Percentiles rank a stretch among this genome's conserved stretches.
Conservation (phyloP, 2,113 vertebrate genomes). For the Aptenodytes forsteri region DNA sequence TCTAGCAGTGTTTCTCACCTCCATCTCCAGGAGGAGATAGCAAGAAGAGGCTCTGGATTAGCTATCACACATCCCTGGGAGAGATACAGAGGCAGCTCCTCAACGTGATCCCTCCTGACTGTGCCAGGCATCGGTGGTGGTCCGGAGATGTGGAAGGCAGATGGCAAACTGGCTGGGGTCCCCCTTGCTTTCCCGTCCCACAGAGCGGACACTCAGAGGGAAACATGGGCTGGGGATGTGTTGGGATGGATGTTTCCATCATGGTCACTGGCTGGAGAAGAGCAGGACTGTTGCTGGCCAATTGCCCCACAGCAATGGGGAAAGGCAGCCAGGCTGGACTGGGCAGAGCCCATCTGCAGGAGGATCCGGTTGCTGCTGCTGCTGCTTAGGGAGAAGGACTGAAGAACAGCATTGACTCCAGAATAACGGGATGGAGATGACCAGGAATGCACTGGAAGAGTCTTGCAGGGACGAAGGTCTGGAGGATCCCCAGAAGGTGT, state of each 20-base stretch:
- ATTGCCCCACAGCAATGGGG: neutral
- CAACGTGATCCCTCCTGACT: accelerated
- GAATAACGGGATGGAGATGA: neutral
- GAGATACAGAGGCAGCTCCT: neutral
- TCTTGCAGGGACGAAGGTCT: neutral
- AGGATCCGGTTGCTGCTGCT: neutral
- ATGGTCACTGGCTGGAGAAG: neutral
- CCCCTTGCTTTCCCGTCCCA: accelerated
- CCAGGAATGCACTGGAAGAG: neutral
- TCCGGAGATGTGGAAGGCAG: neutral
- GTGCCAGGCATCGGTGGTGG: accelerated
- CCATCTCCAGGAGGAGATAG: neutral
- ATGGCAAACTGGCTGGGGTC: neutral
- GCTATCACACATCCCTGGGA: neutral
- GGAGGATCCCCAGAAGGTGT: neutral
- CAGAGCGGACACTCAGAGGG: neutral
- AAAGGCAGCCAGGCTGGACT: neutral
- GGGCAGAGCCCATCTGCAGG: neutral
- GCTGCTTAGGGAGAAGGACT: neutral
- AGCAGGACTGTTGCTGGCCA: neutral
- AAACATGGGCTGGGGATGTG: neutral
- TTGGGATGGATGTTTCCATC: neutral
- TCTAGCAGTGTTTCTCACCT: neutral
- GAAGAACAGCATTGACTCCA: neutral
- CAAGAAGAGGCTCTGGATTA: neutral